Conservation (phyloP, 1,140 invertebrate species). For the Eriocheir sinensis region DNA sequence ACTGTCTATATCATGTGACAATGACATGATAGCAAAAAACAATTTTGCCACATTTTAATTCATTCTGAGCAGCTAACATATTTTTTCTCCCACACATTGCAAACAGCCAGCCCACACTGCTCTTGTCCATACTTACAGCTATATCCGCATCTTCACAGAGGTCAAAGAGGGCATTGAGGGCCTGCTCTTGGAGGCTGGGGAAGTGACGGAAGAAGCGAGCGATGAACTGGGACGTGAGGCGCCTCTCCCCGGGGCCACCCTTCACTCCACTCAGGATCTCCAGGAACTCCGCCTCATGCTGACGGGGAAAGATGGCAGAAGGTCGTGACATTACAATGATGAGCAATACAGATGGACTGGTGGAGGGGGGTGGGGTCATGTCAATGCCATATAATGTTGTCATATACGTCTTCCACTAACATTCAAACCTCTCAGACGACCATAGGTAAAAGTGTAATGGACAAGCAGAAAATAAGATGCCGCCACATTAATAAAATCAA, state of each 20-base stretch:
- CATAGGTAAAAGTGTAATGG: too few species aligned
- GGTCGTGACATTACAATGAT: neutral
- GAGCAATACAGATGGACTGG: neutral
- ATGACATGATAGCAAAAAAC: too few species aligned
- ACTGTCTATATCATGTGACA: too few species aligned
- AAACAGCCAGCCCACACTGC: too few species aligned
- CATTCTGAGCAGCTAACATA: too few species aligned
- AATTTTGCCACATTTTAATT: too few species aligned
- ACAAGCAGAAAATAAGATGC: neutral
- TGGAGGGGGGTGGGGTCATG: neutral
- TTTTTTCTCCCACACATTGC: too few species aligned
- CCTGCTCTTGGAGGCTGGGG: slow-evolving; percentile 90
- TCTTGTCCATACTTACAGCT: slow-evolving; percentile 90
- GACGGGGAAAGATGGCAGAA: slow-evolving; percentile 81
- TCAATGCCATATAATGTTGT: neutral
- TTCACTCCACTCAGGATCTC: slow-evolving; percentile 93
- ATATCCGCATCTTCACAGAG: slow-evolving; percentile 97
- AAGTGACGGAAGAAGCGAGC: slow-evolving; percentile 97
- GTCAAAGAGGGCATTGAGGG: slow-evolving; percentile 95
- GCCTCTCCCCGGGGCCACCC: slow-evolving; percentile 93
- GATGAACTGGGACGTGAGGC: slow-evolving; percentile 96
- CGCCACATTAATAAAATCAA: neutral
- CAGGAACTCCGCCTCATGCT: slow-evolving; percentile 95
- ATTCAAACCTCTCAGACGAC: neutral
- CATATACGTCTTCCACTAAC: neutral